Percentiles rank a stretch among this genome's conserved stretches.
phyloP scores from a whole-genome alignment of 2,113 vertebrate genomes.

The Phalacrocorax carbo region DNA sequence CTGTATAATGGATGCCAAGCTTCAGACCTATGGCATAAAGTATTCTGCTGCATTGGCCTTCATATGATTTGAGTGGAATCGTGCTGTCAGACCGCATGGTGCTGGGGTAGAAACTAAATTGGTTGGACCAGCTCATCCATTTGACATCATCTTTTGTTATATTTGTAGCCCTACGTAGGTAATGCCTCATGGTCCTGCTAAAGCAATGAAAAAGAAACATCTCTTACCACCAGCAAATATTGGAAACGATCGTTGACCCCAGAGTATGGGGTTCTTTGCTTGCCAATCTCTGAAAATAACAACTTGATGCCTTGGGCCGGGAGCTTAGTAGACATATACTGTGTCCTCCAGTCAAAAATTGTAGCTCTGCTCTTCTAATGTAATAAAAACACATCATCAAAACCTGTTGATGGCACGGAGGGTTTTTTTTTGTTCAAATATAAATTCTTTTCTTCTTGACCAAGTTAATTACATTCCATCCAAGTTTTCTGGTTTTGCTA shows the following conservation, averaged over 20 bases:
- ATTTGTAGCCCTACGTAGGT: not conserved
- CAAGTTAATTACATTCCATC: not conserved
- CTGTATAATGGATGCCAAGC: conserved; percentile 67
- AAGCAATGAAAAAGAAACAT: conserved; percentile 13
- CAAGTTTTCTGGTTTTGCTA: not conserved
- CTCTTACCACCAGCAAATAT: conserved; percentile 40
- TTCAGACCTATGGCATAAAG: conserved; percentile 65
- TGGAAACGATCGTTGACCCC: not conserved
- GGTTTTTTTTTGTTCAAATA: conserved; percentile 24
- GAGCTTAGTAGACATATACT: conserved; percentile 64
- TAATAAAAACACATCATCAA: conserved; percentile 67
- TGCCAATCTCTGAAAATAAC: conserved; percentile 21
- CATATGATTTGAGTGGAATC: conserved; percentile 14
- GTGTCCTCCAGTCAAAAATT: conserved; percentile 63
- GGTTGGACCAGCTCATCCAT: conserved; percentile 38
- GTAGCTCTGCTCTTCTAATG: conserved; percentile 64
- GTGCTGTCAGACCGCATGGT: conserved; percentile 52
- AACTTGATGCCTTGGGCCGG: conserved; percentile 60
- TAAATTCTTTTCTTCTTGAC: conserved; percentile 10
- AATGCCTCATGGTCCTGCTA: conserved; percentile 36
- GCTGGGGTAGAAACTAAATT: conserved; percentile 54
- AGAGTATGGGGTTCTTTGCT: not conserved
- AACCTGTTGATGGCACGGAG: conserved; percentile 59
- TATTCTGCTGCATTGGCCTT: conserved; percentile 52
- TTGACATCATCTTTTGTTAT: conserved; percentile 34